Conservation (phyloP, 2,113 vertebrate genomes). For the Mus pahari region DNA sequence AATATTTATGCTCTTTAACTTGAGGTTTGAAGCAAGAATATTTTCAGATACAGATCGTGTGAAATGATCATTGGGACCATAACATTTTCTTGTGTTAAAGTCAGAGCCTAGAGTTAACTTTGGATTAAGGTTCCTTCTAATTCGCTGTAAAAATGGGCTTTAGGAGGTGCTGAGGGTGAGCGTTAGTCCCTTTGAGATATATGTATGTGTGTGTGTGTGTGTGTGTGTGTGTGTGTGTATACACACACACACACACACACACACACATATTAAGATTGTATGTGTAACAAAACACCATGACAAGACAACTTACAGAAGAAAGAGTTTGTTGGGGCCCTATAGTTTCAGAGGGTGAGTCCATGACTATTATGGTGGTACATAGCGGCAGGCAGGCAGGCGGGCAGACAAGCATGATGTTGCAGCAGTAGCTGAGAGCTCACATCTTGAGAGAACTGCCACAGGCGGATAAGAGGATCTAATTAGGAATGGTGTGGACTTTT, state of each 20-base stretch:
- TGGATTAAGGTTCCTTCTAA: constrained; percentile 49
- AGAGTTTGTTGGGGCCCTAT: not conserved
- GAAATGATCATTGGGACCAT: constrained; percentile 53
- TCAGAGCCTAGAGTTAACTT: constrained; percentile 53
- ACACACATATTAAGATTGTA: not conserved
- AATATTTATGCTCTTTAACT: not conserved
- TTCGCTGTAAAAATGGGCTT: constrained; percentile 32
- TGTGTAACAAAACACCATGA: not conserved
- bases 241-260: not conserved
- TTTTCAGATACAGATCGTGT: constrained; percentile 51
- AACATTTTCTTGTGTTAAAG: constrained; percentile 64
- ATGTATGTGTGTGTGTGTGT: no score
- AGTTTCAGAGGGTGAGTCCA: not conserved
- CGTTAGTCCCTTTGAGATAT: not conserved
- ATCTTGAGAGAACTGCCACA: not conserved
- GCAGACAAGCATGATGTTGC: not conserved
- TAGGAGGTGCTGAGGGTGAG: not conserved
- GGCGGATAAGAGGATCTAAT: not conserved
- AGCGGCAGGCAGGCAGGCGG: no score
- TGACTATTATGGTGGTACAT: not conserved
- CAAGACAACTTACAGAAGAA: not conserved
- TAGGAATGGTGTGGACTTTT: not conserved
- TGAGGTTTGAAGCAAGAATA: constrained; percentile 47
- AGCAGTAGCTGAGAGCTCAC: not conserved
- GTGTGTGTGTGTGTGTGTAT: no score